A percentile compares a stretch with the other conserved stretches of the same genome.
Conservation (phyloP, 2,888 invertebrate species). For the Diploptera punctata region DNA sequence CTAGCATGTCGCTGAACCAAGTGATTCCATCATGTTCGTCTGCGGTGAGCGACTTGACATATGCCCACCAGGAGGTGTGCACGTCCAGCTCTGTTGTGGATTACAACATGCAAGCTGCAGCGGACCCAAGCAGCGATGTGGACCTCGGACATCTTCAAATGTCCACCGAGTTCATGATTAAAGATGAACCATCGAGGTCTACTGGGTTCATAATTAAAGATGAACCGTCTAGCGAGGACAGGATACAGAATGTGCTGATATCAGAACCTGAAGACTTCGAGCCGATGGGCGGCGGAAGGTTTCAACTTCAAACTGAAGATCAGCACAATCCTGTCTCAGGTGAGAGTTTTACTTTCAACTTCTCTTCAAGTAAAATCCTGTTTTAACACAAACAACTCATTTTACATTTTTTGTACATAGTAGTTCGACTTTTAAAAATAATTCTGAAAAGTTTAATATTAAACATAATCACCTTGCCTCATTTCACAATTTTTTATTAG, state of each 20-base stretch:
- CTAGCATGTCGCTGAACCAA: background rate
- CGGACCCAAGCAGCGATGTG: background rate
- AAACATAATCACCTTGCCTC: no score
- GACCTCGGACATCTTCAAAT: background rate
- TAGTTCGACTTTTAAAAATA: no score
- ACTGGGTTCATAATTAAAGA: slow-evolving; percentile 18
- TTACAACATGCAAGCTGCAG: background rate
- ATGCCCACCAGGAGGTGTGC: background rate
- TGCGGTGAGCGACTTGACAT: background rate
- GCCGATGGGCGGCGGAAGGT: slow-evolving; percentile 71
- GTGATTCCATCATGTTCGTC: background rate
- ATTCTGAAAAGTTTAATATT: no score
- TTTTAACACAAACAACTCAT: no score
- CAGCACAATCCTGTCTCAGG: slow-evolving; percentile 57
- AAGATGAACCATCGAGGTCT: slow-evolving; percentile 34
- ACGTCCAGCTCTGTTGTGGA: background rate
- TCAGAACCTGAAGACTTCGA: slow-evolving; percentile 80
- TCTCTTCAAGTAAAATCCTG: no score
- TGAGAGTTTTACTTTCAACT: no score
- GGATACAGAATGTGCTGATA: slow-evolving; percentile 71
- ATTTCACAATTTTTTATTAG: no score
- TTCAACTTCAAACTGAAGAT: slow-evolving; percentile 76
- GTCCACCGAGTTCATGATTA: slow-evolving; percentile 1
- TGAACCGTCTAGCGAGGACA: slow-evolving; percentile 36
- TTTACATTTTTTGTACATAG: no score